Evolutionary conservation across 2,888 invertebrate genomes (phyloP), one percentile per base, ranked within the genome.

Genomic region (Neelides folsomi): DNA sequence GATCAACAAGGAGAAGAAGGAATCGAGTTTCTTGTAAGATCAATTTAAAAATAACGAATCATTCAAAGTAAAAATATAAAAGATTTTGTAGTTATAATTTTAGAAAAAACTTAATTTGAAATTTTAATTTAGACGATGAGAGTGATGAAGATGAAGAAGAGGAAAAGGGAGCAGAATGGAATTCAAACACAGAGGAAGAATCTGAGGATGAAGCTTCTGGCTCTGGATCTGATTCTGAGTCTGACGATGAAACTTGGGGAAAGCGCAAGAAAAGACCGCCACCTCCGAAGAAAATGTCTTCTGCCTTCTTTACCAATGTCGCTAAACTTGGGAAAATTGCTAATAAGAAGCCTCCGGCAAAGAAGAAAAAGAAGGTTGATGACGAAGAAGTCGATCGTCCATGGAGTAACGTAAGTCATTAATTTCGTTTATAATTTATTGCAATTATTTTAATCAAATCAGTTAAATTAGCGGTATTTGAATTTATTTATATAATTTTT

Each of bases 231-330:
- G 76, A 76, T 47, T 76, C 76, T 39, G 77, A 77, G 48, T 79
- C 79, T 47, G 79, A 79, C 41, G 80, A 79, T 53, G 74, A 73
- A 43, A 75, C 76, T 0, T 77, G 77, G 77, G 72, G 74, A 10
- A 69, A 72, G 38, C 70, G 68, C 51, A 75, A 73, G 64, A 73
- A 73, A 64, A 73, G 70, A 70, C 51, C 53, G 18, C 39, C 44
- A 4, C 55, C 56, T 43, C 51, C 56, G 9, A 45, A 39, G 13
- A 15, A 51, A 15, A 18, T 48, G 15, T 45, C 41, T 16, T 34
- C 57, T 8, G 51, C 47, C 42, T 63, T 64, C 35, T 51, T 58
- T 7, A 27, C 27, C 27, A 27, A 27, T 27, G 27, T 27, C 7
- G 27, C 27, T 27, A 27, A 27, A 27, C 36, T 55, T 13, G 54